phyloP scores from a whole-genome alignment of 1,140 invertebrate genomes.

The Neotoxoptera formosana region DNA sequence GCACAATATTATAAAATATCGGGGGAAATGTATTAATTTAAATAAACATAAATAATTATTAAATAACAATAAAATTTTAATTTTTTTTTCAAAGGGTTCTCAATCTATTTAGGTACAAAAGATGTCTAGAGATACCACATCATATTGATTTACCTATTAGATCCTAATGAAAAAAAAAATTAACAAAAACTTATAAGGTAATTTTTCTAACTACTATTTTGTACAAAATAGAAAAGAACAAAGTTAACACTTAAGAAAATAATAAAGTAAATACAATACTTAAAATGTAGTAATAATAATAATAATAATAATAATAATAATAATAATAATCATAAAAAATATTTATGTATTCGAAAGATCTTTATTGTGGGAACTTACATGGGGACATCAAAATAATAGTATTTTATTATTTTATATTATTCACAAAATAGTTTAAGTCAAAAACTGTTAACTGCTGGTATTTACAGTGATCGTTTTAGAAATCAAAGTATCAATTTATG shows the following conservation, averaged over 20 bases:
- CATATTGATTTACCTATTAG: conserved; percentile 45
- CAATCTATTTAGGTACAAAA: conserved; percentile 56
- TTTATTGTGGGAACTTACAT: conserved; percentile 15
- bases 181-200: conserved; percentile 50
- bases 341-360: conserved; percentile 47
- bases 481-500: conserved; percentile 31
- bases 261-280: conserved; percentile 57
- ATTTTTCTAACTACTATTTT: conserved; percentile 54
- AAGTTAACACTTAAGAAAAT: conserved; percentile 58
- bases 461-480: background rate
- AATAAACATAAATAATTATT: conserved; percentile 58
- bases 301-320: conserved; percentile 43
- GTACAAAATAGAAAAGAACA: conserved; percentile 58
- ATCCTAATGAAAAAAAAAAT: conserved; percentile 57
- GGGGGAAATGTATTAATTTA: conserved; percentile 50
- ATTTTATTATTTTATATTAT: conserved; percentile 39
- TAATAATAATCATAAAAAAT: conserved; percentile 39
- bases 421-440: conserved; percentile 30
- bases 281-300: conserved; percentile 41
- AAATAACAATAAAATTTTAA: conserved; percentile 57
- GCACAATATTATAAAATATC: conserved; percentile 56
- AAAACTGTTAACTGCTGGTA: conserved; percentile 21
- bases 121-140: conserved; percentile 26
- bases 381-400: conserved; percentile 25
- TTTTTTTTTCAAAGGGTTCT: conserved; percentile 42